Percentiles rank a stretch among this genome's conserved stretches.
Evolutionary conservation across 2,888 invertebrate genomes (phyloP).

Genomic region (Agrotis clavis): DNA sequence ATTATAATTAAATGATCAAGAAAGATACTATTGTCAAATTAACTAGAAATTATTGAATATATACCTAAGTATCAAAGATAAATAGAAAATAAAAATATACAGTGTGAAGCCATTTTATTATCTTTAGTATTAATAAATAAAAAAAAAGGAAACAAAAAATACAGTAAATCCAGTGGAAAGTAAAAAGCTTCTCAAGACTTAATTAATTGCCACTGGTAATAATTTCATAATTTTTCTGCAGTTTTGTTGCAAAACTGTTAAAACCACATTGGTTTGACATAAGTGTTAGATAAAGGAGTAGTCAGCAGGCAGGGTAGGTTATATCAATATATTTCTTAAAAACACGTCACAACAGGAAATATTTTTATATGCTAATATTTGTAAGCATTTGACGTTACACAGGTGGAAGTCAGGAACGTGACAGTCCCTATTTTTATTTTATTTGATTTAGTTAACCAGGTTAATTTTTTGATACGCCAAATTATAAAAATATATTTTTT

Average conservation of each 20-base stretch:
- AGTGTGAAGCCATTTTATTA: constrained; percentile 43
- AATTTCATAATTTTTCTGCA: background rate
- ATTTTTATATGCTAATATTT: background rate
- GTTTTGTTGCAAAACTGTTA: background rate
- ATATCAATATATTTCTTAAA: too few species aligned
- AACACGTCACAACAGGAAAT: too few species aligned
- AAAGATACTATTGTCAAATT: background rate
- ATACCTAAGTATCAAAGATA: too few species aligned
- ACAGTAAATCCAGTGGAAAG: background rate
- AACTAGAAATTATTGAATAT: background rate
- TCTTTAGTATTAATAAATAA: constrained; percentile 23
- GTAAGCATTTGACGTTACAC: background rate
- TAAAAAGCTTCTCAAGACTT: constrained; percentile 35
- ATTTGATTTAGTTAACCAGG: too few species aligned
- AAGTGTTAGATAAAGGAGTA: background rate
- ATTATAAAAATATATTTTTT: too few species aligned
- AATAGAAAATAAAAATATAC: too few species aligned
- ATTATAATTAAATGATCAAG: background rate
- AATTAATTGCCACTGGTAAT: constrained; percentile 45
- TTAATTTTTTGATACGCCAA: too few species aligned
- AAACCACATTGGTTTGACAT: background rate
- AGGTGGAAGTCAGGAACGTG: background rate
- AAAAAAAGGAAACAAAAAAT: background rate
- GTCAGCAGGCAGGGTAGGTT: constrained; percentile 9
- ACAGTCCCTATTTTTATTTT: constrained; percentile 6